Base-by-base conservation (phyloP, 2,888 invertebrate genomes). In the Lepetodrilus schrolli region DNA sequence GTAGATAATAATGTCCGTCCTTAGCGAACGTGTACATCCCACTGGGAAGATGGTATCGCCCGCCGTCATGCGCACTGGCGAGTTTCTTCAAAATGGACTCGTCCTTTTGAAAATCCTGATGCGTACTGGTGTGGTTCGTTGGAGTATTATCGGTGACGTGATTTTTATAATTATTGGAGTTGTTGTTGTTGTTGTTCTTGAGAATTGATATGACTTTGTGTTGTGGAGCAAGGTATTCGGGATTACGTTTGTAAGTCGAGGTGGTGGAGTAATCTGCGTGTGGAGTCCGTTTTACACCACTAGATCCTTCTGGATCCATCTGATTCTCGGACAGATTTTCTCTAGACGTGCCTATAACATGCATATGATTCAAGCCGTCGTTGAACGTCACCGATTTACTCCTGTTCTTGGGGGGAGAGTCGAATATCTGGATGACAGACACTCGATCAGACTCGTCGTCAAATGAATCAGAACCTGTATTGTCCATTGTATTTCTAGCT, bases 371-470 rank as follows among this genome's bases (percentile, higher is more conserved):
- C 8, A 66, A 43, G 21, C 38, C 43, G 23, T 66, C 66, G 13
- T 66, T 43, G 43, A 66, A 66, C 66, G 66, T 66, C 23, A 66
- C 66, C 20, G 43, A 66, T 21, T 58, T 37, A 72, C 20, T 72
- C 23, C 23, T 34, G n/a, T n/a, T 43, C 34, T 43, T 74, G 21
- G 23, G 47, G n/a, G 50, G 34, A 36, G 30, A 26, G 50, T 58
- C 49, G 36, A 47, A 30, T 21, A 66, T 30, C 36, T 20, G 58
- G 21, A 10, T 66, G 36, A 20, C 30, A 43, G 7, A 51, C 72
- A 36, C 71, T 37, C 26, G 51, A 23, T 26, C 76, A 38, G 74
- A 74, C 23, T 70, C 72, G 13, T 73, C 72, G 21, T 58, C 58
- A n/a, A n/a, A n/a, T n/a, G n/a, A n/a, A n/a, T n/a, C n/a, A n/a